These are phyloP conservation scores for Eupithecia abbreviata DNA, from an alignment of 2,888 invertebrate species.

Conservation along the genomic window DNA sequence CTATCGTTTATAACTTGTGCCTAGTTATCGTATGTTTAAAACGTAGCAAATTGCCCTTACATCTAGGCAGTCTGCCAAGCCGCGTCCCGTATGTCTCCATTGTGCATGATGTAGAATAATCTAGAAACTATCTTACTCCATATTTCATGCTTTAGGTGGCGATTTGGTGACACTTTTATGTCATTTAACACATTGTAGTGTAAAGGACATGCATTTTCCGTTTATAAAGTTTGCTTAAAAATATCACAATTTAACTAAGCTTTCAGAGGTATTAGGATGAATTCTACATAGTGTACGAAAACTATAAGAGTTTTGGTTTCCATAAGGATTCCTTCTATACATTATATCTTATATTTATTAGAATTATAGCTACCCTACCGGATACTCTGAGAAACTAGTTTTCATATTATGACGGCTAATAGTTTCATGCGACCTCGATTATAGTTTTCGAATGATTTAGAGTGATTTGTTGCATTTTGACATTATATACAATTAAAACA, in stretches of 20 bases:
- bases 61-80: conserved; percentile 48
- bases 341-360: no score
- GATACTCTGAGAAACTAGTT: not conserved
- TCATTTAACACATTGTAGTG: not conserved
- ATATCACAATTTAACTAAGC: not conserved
- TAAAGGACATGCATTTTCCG: not conserved
- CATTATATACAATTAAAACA: not conserved
- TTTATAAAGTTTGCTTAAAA: not conserved
- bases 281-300: no score
- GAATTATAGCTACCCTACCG: not conserved
- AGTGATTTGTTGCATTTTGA: not conserved
- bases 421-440: not conserved
- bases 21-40: conserved; percentile 42
- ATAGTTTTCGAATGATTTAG: not conserved
- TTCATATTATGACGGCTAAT: not conserved
- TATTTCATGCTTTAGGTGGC: not conserved
- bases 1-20: conserved; percentile 48
- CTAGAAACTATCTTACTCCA: conserved; percentile 26
- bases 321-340: no score
- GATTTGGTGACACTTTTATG: not conserved
- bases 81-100: conserved; percentile 48
- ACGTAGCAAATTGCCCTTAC: conserved; percentile 49
- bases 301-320: no score
- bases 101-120: conserved; percentile 45
- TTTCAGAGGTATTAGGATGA: no score